Evolutionary conservation across 2,797 vertebrate species (phyloP).

Genomic region (Anabas testudineus): DNA sequence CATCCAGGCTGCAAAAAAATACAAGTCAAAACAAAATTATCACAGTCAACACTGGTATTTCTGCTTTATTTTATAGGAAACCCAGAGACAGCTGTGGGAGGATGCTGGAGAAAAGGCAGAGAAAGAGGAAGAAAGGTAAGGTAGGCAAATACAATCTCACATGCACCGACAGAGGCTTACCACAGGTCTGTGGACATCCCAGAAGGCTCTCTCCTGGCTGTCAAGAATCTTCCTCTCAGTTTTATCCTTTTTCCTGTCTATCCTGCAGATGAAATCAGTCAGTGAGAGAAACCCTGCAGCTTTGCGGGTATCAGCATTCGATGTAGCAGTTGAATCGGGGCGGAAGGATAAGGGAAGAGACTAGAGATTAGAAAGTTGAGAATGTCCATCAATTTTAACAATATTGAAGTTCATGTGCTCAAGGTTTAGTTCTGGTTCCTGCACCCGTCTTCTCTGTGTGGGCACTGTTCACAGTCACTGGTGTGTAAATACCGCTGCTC

Average conservation of each 20-base stretch:
- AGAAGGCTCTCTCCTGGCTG: conserved; percentile 98
- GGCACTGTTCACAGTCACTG: background rate
- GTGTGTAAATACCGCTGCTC: background rate
- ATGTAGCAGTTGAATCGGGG: conserved; percentile 2
- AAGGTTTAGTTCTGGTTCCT: background rate
- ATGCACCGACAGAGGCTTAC: conserved; percentile 79
- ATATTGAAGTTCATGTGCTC: background rate
- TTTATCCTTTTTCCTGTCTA: conserved; percentile 98
- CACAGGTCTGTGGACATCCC: conserved; percentile 98
- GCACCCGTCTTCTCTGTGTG: background rate
- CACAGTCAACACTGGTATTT: background rate
- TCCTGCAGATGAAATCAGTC: conserved; percentile 84
- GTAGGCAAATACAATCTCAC: conserved; percentile 13
- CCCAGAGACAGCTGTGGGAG: background rate
- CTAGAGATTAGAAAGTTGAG: conserved; percentile 12
- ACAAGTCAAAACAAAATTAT: background rate
- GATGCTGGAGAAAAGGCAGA: background rate
- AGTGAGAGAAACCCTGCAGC: conserved; percentile 30
- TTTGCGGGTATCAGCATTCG: conserved; percentile 4
- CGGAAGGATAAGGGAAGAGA: conserved; percentile 1
- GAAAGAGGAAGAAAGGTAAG: background rate
- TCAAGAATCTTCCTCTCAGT: conserved; percentile 98
- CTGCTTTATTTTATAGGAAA: background rate
- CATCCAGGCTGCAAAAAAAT: conserved; percentile 90
- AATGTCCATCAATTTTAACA: conserved; percentile 14